phyloP scores from a whole-genome alignment of 2,888 invertebrate species.

The Tineola bisselliella region DNA sequence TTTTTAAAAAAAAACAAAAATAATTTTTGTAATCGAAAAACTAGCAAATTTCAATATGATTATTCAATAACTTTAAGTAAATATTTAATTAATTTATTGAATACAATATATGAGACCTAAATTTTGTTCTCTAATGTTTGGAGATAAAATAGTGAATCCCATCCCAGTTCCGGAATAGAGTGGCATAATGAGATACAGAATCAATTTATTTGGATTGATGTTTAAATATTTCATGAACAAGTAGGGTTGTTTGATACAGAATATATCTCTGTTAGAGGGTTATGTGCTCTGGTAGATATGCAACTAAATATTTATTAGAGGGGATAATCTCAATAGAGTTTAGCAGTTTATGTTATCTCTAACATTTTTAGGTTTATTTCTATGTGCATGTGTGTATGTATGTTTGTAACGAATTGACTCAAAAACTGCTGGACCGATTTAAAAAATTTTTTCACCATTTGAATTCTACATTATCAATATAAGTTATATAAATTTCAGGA shows the following conservation, averaged over 20 bases:
- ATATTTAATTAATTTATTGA: no score
- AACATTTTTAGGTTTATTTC: no score
- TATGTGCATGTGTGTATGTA: no score
- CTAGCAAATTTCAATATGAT: no score
- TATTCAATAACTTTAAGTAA: no score
- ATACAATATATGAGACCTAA: no score
- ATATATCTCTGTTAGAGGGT: background rate
- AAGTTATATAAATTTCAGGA: no score
- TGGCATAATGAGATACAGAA: conserved; percentile 1
- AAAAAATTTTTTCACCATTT: no score
- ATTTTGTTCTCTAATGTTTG: background rate
- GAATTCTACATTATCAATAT: no score
- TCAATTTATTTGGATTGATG: conserved; percentile 1
- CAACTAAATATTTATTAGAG: background rate
- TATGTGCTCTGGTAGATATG: background rate
- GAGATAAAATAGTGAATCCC: background rate
- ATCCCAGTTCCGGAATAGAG: background rate
- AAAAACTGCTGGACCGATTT: no score
- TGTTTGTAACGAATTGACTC: no score
- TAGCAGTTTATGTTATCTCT: background rate
- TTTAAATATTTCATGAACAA: conserved; percentile 5
- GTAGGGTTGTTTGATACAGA: background rate
- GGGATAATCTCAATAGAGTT: background rate
- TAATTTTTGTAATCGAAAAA: background rate
- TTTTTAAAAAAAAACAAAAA: no score